phyloP scores from a whole-genome alignment of 1,140 invertebrate genomes.

The Homalodisca vitripennis region DNA sequence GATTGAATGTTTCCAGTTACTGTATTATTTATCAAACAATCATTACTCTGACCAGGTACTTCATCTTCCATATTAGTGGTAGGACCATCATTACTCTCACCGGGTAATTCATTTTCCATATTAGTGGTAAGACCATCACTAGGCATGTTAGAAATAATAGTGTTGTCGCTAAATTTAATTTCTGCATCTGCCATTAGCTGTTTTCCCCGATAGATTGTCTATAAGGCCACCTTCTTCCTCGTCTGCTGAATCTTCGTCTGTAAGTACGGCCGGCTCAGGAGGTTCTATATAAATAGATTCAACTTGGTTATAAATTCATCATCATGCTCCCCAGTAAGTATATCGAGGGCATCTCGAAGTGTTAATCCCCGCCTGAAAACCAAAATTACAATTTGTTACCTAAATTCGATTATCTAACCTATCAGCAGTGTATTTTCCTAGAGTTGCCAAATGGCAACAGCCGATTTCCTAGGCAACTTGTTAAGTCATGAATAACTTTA shows the following conservation, averaged over 20 bases:
- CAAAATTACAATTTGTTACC: not conserved
- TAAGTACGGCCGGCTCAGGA: slow-evolving; percentile 27
- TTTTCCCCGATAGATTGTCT: slow-evolving; percentile 36
- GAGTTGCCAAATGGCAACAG: slow-evolving; percentile 21
- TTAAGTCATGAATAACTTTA: too few relatives aligned
- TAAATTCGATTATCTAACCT: too few relatives aligned
- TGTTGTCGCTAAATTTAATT: slow-evolving; percentile 26
- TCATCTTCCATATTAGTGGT: too few relatives aligned
- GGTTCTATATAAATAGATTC: slow-evolving; percentile 33
- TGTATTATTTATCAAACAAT: not conserved
- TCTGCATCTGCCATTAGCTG: slow-evolving; percentile 33
- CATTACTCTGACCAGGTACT: not conserved
- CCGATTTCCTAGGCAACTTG: too few relatives aligned
- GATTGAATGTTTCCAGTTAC: not conserved
- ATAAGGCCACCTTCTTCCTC: slow-evolving; percentile 38
- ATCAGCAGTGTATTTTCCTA: slow-evolving; percentile 5
- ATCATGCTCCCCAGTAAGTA: slow-evolving; percentile 2
- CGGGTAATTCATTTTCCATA: too few relatives aligned
- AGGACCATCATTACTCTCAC: not conserved
- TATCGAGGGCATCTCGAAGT: slow-evolving; percentile 19
- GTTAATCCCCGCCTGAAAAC: not conserved
- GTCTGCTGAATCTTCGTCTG: slow-evolving; percentile 37
- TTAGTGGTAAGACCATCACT: too few relatives aligned
- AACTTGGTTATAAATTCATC: not conserved
- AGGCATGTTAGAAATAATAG: too few relatives aligned